Evolutionary conservation across 2,888 invertebrate species (phyloP), one percentile per base, ranked within the genome.

Genomic region (Tribolium freemani): DNA sequence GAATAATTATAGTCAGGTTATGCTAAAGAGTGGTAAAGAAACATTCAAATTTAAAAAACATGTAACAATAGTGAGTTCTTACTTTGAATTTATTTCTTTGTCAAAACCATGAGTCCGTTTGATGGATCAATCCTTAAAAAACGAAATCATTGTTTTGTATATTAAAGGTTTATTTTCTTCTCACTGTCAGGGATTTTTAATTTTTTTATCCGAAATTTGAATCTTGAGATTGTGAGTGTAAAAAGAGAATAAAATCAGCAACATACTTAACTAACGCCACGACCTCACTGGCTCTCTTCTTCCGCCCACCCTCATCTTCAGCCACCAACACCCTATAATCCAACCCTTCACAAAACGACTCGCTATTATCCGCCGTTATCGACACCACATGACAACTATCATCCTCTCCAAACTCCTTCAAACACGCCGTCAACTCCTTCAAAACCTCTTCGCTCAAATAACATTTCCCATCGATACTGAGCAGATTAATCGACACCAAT

Each of bases 321-420:
- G 90, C 86, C 45, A 93, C 84, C 45, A 96, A 85, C 67, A 90
- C 89, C 69, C 90, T 90, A 69, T 96, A 90, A 86, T 97, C 95
- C 75, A 97, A 88, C 21, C 96, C 96, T 77, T 94, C 93, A 83
- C 95, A 96, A 82, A 96, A 93, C 51, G 91, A 90, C 54, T 90
- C 90, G 60, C 93, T 93, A 63, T 92, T 91, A 26, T 60, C 60
- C 5, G 95, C 94, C 58, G 92, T 92, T 16, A 97, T 84, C 76
- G 94, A 87, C 70, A 96, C 94, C 1, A 90, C 89, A 78, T 90
- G 85, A 76, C 91, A 92, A 16, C 90, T 89, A 64, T 89, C 88
- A 80, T 94, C 93, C 73, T 89, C 88, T 72, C 89, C 88, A 51
- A 93, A 85, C 76, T 90, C 88, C 70, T 90, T 88, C 71, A 97